Conservation (phyloP, 64 coral and sea anemone species). For the Hydrozoanthus tunicans region DNA sequence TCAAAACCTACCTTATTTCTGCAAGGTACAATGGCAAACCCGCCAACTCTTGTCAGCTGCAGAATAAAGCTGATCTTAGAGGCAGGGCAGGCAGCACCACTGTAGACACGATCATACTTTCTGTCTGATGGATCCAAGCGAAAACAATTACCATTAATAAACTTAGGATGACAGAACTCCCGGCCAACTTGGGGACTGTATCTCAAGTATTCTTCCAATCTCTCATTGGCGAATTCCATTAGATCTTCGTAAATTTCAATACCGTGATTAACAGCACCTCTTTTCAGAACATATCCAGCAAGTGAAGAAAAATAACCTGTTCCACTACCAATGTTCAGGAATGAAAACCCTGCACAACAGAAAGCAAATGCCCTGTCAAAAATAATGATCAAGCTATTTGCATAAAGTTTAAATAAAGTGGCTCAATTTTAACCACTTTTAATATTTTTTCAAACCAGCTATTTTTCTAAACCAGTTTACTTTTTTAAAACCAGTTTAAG, state of each 20-base stretch:
- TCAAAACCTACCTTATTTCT: constrained; percentile 72
- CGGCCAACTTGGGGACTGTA: constrained; percentile 70
- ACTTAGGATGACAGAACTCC: constrained; percentile 82
- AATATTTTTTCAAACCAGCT: too few species aligned
- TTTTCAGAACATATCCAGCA: constrained; percentile 84
- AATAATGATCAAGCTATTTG: too few species aligned
- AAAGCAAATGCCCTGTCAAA: not conserved
- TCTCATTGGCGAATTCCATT: constrained; percentile 77
- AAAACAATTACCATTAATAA: constrained; percentile 94
- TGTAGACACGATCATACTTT: constrained; percentile 89
- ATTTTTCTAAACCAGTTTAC: too few species aligned
- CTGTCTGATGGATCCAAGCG: constrained; percentile 71
- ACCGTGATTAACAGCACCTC: constrained; percentile 84
- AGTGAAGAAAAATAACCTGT: constrained; percentile 92
- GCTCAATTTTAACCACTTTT: too few species aligned
- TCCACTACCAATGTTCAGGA: constrained; percentile 96
- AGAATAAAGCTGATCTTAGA: constrained; percentile 80
- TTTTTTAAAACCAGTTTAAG: too few species aligned
- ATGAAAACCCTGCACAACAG: constrained; percentile 74
- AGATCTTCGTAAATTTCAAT: constrained; percentile 87
- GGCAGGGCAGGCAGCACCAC: constrained; percentile 80
- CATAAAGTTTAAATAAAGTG: too few species aligned
- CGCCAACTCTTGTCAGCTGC: constrained; percentile 81
- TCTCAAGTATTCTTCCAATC: constrained; percentile 81
- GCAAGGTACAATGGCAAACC: constrained; percentile 88